Base-by-base conservation (phyloP, 2,797 vertebrate species). In the Acanthornis magna region DNA sequence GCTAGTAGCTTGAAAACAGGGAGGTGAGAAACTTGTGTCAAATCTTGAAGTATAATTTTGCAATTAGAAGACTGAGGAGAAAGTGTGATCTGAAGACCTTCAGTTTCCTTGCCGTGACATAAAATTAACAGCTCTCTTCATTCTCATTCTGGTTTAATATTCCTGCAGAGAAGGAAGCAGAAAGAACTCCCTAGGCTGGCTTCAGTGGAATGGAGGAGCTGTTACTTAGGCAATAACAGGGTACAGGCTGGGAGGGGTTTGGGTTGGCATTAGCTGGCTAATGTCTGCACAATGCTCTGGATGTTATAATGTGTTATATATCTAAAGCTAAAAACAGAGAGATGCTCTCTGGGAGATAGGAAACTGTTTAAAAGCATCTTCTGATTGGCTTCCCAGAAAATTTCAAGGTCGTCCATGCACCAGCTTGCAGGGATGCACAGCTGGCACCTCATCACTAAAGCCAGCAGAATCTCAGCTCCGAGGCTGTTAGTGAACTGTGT, bases 101-200 rank as follows among this genome's bases (percentile, higher is more conserved):
- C 40, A 11, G 54, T 81, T 95, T 93, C 62, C 76, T 91, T 2
- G 8, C 70, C 60, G 1, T 89, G 89, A 89, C 85, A 91, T 55
- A 53, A 92, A 94, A 95, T 89, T 91, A 95, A 94, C 92, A 94
- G 74, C 74, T 93, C 45, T 78, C 86, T 91, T 87, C 57, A 82
- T 95, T 93, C 92, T 89, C 66, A 74, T 91, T 94, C 92, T 66
- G 40, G 7, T 89, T 95, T 92, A 92, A 94, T 96, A 93, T 92
- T 92, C 47, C 62, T 89, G 89, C 82, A 70, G 95, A 92, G 91
- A 57, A 81, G 62, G 62, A 83, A 84, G 91, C 29, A 78, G 57
- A 62, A 88, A 94, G 74, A 89, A 32, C 87, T 95, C 79, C 82
- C 66, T 54, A 57, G 87, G 62, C 87, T 88, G 92, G 54, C 50